These are phyloP conservation scores for Lepisosteus osseus DNA, from an alignment of 2,113 vertebrate genomes.

Conservation along the genomic window DNA sequence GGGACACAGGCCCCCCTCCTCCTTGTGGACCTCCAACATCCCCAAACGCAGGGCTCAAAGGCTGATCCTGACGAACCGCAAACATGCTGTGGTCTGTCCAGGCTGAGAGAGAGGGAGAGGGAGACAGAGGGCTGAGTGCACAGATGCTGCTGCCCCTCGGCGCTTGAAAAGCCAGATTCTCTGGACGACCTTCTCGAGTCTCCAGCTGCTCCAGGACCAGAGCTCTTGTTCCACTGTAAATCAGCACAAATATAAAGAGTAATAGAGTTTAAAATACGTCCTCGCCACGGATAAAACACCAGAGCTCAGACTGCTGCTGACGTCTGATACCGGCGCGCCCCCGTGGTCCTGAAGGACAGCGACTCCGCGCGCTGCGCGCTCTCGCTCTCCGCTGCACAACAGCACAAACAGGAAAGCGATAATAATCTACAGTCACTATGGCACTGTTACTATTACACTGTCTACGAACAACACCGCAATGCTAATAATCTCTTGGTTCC, in stretches of 20 bases:
- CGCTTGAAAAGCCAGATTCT: too few relatives aligned
- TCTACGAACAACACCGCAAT: too few relatives aligned
- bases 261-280: background rate
- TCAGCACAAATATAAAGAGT: background rate
- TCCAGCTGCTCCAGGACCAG: too few relatives aligned
- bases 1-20: constrained; percentile 7
- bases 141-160: too few relatives aligned
- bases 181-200: too few relatives aligned
- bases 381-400: too few relatives aligned
- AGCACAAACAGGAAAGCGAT: too few relatives aligned
- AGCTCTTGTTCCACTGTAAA: constrained; percentile 4
- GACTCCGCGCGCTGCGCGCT: constrained; percentile 3
- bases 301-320: constrained; percentile 32
- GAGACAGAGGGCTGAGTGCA: background rate
- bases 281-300: background rate
- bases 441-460: too few relatives aligned
- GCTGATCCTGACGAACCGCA: constrained; percentile 67
- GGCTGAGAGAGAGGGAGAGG: constrained; percentile 29
- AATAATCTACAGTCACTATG: too few relatives aligned
- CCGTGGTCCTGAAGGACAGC: constrained; percentile 61
- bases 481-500: too few relatives aligned
- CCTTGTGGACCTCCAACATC: constrained; percentile 16
- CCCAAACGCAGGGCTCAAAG: constrained; percentile 40
- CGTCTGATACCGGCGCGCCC: constrained; percentile 25
- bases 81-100: constrained; percentile 46